Evolutionary conservation across 2,888 invertebrate genomes (phyloP), one percentile per base, ranked within the genome.

Genomic region (Patella caerulea): DNA sequence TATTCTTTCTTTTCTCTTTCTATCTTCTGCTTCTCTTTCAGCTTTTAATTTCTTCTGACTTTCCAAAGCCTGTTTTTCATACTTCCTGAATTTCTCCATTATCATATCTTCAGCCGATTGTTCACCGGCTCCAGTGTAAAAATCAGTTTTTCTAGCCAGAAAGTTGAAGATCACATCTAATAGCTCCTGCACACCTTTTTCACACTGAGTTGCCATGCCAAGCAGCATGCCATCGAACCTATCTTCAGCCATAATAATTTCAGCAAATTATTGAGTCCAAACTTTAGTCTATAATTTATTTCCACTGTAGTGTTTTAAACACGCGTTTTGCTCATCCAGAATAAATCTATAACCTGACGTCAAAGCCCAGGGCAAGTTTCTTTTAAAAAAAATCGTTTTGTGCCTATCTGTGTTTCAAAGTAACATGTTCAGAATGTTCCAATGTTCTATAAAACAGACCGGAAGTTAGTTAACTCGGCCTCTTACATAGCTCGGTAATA

Each of bases 111-210:
- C 95, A 93, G 97, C 97, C 83, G 95, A 95, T 19, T 95, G 96
- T 86, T 95, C 94, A 76, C 94, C 94, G 17, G 95, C 97, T 17
- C 98, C 99, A 79, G 95, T 95, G 89, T 97, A 92, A 91, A 99
- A 99, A 91, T 99, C 99, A 2, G 99, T 99, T 93, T 98, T 99
- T 84, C 99, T 94, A 0, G 96, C 95, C 76, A 99, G 93, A 91
- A 99, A 99, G 90, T 96, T 95, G 83, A 98, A 99, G 86, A 99
- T 94, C 19, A 97, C 96, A 86, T 96, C 96, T 84, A 99, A 92
- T 24, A 98, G 93, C 97, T 98, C 96, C 88, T 96, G 95, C 34
- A 98, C 96, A 79, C 98, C 98, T 79, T 96, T 96, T 88, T 96
- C 95, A 91, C 98, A 97, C 91, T 98, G 96, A 91, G 98, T 97